Conservation (phyloP, 2,888 invertebrate species). For the Acronicta alni region DNA sequence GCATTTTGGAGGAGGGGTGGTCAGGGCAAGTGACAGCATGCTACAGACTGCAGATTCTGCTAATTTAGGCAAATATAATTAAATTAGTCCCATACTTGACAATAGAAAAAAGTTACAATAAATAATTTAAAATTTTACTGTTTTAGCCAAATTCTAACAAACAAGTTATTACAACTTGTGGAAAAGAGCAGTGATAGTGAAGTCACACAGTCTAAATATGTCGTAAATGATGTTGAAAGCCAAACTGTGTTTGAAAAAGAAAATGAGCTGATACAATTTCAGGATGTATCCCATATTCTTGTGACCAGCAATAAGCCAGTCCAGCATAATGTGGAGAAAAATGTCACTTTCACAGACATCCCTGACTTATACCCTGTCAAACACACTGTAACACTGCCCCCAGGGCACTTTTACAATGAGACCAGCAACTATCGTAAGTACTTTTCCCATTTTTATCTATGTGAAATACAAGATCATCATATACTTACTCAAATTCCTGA, state of each 20-base stretch:
- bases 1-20: too few species aligned
- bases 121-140: slow-evolving; percentile 41
- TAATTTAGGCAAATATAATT: background rate
- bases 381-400: slow-evolving; percentile 91
- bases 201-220: slow-evolving; percentile 87
- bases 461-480: too few species aligned
- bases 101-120: background rate
- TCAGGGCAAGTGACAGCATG: too few species aligned
- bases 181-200: slow-evolving; percentile 90
- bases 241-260: slow-evolving; percentile 90
- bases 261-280: slow-evolving; percentile 90
- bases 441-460: background rate
- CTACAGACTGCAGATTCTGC: too few species aligned
- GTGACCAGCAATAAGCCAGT: slow-evolving; percentile 91
- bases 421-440: slow-evolving; percentile 93
- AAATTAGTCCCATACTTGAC: too few species aligned
- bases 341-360: slow-evolving; percentile 87
- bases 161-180: slow-evolving; percentile 91
- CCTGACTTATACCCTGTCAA: slow-evolving; percentile 94
- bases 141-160: slow-evolving; percentile 91
- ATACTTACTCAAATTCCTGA: too few species aligned
- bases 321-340: slow-evolving; percentile 83
- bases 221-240: slow-evolving; percentile 90
- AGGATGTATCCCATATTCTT: slow-evolving; percentile 91
- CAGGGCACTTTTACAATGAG: slow-evolving; percentile 90